These are phyloP conservation scores for Cosmia trapezina DNA, from an alignment of 2,888 invertebrate genomes.

Conservation along the genomic window DNA sequence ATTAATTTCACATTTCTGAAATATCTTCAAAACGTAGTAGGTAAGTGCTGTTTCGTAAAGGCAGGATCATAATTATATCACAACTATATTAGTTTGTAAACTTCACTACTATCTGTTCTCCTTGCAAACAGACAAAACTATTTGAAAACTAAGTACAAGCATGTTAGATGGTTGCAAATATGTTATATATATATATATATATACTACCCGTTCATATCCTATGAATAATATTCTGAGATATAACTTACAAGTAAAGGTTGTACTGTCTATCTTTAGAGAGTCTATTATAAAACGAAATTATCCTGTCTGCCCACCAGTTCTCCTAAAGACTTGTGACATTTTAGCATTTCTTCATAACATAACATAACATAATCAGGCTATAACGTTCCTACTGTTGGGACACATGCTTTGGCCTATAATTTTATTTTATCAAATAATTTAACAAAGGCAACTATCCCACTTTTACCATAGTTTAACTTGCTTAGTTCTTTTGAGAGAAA, in stretches of 20 bases:
- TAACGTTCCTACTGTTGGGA: too few relatives aligned
- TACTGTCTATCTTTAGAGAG: not conserved
- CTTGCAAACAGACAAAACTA: slow-evolving; percentile 40
- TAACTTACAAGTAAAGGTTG: not conserved
- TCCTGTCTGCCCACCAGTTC: not conserved
- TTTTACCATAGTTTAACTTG: not conserved
- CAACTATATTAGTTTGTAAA: slow-evolving; percentile 6
- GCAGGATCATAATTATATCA: not conserved
- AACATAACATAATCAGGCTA: too few relatives aligned
- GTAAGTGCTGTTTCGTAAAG: not conserved
- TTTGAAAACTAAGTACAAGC: slow-evolving; percentile 29
- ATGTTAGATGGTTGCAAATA: slow-evolving; percentile 4
- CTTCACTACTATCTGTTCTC: not conserved
- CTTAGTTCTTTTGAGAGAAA: too few relatives aligned
- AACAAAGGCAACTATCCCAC: too few relatives aligned
- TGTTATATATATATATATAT: slow-evolving; percentile 11
- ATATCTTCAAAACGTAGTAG: not conserved
- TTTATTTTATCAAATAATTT: too few relatives aligned
- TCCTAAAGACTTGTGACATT: not conserved
- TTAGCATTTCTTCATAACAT: not conserved
- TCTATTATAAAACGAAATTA: not conserved
- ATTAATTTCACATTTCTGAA: not conserved
- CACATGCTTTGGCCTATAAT: not conserved
- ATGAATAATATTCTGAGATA: slow-evolving; percentile 6
- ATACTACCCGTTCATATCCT: not conserved